Percentiles rank a stretch among this genome's conserved stretches.
phyloP scores from a whole-genome alignment of 2,797 vertebrate genomes.

The Aldrovandia affinis region DNA sequence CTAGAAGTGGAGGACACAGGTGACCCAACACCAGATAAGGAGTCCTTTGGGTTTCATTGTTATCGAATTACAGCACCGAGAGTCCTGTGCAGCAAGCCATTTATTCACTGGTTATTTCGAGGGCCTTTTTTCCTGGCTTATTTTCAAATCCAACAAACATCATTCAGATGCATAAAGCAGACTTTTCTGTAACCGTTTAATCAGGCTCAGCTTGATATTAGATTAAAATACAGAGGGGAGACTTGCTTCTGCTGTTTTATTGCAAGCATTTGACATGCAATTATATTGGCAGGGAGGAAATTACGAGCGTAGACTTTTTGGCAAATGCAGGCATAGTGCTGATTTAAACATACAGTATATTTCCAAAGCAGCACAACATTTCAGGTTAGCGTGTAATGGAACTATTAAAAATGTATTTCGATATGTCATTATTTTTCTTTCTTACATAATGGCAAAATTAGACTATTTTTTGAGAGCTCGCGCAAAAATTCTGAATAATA shows the following conservation, averaged over 20 bases:
- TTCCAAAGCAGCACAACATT: background rate
- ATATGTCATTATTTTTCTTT: background rate
- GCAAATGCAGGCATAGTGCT: background rate
- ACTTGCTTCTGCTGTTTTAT: background rate
- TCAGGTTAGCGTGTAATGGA: constrained; percentile 5
- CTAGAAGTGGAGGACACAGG: constrained; percentile 46
- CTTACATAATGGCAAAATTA: background rate
- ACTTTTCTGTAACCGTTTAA: constrained; percentile 25
- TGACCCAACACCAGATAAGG: constrained; percentile 38
- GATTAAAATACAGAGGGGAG: background rate
- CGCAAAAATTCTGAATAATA: background rate
- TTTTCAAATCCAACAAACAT: constrained; percentile 36
- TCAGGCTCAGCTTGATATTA: constrained; percentile 21
- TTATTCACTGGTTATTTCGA: constrained; percentile 29
- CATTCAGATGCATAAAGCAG: constrained; percentile 40
- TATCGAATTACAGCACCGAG: constrained; percentile 49
- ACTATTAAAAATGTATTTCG: background rate
- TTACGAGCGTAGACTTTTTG: constrained; percentile 5
- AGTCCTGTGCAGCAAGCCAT: constrained; percentile 37
- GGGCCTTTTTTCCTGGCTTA: constrained; percentile 44
- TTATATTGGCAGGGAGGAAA: constrained; percentile 18
- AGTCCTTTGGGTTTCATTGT: constrained; percentile 39
- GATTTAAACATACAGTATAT: constrained; percentile 16
- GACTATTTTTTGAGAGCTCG: background rate
- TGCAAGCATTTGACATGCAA: constrained; percentile 6